A percentile compares a stretch with the other conserved stretches of the same genome.
Evolutionary conservation across 2,888 invertebrate species (phyloP).

Genomic region (Anodontia alba): DNA sequence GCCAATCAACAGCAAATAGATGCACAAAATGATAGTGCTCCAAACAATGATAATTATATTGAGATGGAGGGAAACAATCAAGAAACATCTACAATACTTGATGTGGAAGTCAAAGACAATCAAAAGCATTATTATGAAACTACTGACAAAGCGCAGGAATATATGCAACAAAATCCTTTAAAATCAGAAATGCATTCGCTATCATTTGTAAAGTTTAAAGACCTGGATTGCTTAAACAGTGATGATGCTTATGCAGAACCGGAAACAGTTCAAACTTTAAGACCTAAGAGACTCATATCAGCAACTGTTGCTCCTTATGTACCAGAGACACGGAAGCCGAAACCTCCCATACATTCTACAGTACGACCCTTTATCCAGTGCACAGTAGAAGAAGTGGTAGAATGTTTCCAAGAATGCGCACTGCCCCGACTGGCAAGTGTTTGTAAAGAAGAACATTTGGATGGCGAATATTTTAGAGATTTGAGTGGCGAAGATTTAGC

Average conservation of each 20-base stretch:
- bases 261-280: not conserved
- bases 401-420: conserved; percentile 56
- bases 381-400: conserved; percentile 51
- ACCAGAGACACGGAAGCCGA: not conserved
- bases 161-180: no score
- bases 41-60: no score
- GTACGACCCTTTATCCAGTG: not conserved
- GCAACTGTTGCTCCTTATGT: not conserved
- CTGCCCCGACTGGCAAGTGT: conserved; percentile 45
- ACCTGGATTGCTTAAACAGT: no score
- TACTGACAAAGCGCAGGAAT: no score
- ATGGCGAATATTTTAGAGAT: conserved; percentile 54
- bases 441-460: conserved; percentile 52
- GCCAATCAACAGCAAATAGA: no score
- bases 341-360: not conserved
- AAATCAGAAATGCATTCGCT: no score
- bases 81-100: no score
- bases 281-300: not conserved
- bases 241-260: not conserved
- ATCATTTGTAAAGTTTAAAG: no score
- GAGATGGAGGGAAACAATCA: no score
- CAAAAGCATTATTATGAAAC: no score
- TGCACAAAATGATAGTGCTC: no score
- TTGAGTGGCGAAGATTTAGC: conserved; percentile 42
- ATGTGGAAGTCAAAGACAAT: no score